These are phyloP conservation scores for Syrista parreyssii DNA, from an alignment of 2,888 invertebrate species.

Conservation along the genomic window DNA sequence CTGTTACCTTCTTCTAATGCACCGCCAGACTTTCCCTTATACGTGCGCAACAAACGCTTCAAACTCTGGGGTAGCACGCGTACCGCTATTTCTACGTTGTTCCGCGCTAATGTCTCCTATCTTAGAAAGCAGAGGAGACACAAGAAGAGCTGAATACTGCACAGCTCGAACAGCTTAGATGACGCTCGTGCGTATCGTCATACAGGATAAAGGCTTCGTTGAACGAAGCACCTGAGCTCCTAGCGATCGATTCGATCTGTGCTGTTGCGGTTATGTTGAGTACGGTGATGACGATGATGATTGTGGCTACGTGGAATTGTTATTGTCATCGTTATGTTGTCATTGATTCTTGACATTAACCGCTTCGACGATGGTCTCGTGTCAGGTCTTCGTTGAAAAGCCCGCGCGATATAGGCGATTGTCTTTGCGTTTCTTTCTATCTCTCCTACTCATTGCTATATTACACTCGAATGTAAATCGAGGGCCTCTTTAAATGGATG, in stretches of 20 bases:
- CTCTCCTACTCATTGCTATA: neutral
- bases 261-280: neutral
- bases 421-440: neutral
- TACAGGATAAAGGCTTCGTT: neutral
- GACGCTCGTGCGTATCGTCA: neutral
- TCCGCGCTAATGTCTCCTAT: constrained; percentile 50
- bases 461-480: neutral
- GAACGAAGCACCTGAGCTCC: neutral
- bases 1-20: constrained; percentile 13
- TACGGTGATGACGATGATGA: neutral
- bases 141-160: constrained; percentile 53
- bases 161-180: neutral
- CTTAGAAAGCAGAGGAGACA: constrained; percentile 53
- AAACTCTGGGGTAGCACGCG: constrained; percentile 56
- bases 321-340: neutral
- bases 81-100: constrained; percentile 53
- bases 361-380: neutral
- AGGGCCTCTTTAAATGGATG: neutral
- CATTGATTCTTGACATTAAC: neutral
- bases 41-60: constrained; percentile 59
- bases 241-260: neutral
- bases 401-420: constrained; percentile 36
- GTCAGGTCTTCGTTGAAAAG: constrained; percentile 14
- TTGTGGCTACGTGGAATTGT: neutral
- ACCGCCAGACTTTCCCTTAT: constrained; percentile 48